phyloP scores from a whole-genome alignment of 2,797 vertebrate species.

The Bovichtus variegatus region DNA sequence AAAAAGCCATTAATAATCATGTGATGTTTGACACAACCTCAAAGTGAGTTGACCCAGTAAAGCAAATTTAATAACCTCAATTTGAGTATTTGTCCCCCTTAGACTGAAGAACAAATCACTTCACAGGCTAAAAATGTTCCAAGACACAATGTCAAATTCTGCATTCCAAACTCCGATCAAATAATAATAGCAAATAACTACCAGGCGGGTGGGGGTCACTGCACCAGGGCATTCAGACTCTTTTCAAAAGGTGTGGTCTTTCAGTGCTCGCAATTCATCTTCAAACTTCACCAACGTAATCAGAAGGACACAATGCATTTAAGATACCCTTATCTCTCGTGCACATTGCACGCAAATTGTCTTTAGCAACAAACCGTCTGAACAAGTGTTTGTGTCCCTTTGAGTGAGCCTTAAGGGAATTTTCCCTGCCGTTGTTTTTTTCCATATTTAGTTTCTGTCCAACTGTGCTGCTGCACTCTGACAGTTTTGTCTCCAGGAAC shows the following conservation, averaged over 20 bases:
- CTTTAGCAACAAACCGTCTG: conserved; percentile 12
- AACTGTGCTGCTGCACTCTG: conserved; percentile 2
- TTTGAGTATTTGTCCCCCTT: neutral
- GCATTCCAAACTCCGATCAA: conserved; percentile 16
- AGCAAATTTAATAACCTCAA: neutral
- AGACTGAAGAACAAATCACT: conserved; percentile 4
- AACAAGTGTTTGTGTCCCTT: conserved; percentile 12
- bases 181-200: neutral
- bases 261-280: conserved; percentile 13
- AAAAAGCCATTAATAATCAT: conserved; percentile 34
- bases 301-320: conserved; percentile 7
- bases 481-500: conserved; percentile 56
- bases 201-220: neutral
- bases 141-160: neutral
- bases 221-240: neutral
- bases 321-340: conserved; percentile 35
- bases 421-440: neutral
- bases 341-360: conserved; percentile 5
- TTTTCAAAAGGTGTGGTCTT: conserved; percentile 6
- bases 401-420: neutral
- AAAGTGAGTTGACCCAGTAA: neutral
- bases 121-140: neutral
- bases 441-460: conserved; percentile 10
- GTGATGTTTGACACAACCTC: conserved; percentile 3
- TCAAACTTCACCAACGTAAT: conserved; percentile 9